phyloP scores from a whole-genome alignment of 2,113 vertebrate species.

The Gymnobelideus leadbeateri region DNA sequence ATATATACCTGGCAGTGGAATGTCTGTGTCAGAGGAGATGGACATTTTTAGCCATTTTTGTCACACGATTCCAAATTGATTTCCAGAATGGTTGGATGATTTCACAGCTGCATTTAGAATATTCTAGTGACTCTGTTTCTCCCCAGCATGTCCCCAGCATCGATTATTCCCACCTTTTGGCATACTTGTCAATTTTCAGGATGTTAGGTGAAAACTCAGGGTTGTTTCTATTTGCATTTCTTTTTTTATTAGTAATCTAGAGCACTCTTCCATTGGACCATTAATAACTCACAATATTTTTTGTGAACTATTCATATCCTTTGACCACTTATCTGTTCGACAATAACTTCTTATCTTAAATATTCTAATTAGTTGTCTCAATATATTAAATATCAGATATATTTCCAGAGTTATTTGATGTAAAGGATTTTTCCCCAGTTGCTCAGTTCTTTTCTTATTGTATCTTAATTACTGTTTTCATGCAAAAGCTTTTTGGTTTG shows the following conservation, averaged over 20 bases:
- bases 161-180: neutral
- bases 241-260: neutral
- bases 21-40: neutral
- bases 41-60: neutral
- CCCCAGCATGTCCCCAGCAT: neutral
- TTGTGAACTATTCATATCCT: neutral
- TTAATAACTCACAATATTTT: neutral
- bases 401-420: neutral
- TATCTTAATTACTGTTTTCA: neutral
- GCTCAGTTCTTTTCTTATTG: neutral
- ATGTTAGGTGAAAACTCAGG: neutral
- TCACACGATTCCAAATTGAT: neutral
- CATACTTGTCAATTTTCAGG: neutral
- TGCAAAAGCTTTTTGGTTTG: neutral
- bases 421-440: neutral
- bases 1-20: neutral
- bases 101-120: neutral
- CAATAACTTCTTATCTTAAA: neutral
- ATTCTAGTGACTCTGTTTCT: neutral
- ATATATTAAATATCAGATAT: neutral
- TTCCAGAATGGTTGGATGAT: neutral
- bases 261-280: neutral
- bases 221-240: neutral
- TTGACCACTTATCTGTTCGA: neutral
- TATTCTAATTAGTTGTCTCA: neutral